Conservation (phyloP, 2,888 invertebrate genomes). For the Sycophila texana region DNA sequence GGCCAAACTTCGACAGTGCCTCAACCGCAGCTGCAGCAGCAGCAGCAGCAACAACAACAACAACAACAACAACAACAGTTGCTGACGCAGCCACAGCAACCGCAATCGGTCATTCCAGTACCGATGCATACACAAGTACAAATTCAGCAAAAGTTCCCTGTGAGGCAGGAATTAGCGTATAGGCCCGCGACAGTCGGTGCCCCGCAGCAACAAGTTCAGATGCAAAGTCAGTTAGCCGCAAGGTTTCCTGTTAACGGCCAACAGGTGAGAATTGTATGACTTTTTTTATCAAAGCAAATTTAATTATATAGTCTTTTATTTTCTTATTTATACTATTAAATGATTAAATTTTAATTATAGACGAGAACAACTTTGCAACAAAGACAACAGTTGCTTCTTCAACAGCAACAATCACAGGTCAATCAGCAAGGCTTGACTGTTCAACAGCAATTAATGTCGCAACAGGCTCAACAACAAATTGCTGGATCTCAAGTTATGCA, state of each 20-base stretch:
- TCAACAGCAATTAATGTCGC: conserved; percentile 54
- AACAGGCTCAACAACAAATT: conserved; percentile 53
- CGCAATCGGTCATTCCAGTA: conserved; percentile 54
- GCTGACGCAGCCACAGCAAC: conserved; percentile 54
- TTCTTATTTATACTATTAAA: not conserved
- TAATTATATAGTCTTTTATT: not conserved
- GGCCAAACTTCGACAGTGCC: conserved; percentile 70
- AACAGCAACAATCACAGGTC: conserved; percentile 64
- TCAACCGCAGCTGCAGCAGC: conserved; percentile 51
- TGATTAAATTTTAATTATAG: conserved; percentile 26
- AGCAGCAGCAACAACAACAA: conserved; percentile 55
- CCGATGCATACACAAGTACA: conserved; percentile 71
- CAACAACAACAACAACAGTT: conserved; percentile 55
- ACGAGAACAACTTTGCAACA: conserved; percentile 59
- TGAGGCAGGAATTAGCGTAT: conserved; percentile 70
- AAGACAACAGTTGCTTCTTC: conserved; percentile 64
- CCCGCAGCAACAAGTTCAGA: conserved; percentile 61
- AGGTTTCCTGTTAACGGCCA: conserved; percentile 72
- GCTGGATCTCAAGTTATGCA: conserved; percentile 36
- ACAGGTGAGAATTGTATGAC: conserved; percentile 63
- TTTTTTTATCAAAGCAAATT: not conserved
- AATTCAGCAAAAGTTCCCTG: conserved; percentile 72
- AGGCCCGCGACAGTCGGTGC: conserved; percentile 59
- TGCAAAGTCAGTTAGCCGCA: conserved; percentile 67
- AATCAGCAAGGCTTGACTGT: conserved; percentile 58